Evolutionary conservation across 2,113 vertebrate species (phyloP), one percentile per base, ranked within the genome.

Genomic region (Pyrgilauda ruficollis): DNA sequence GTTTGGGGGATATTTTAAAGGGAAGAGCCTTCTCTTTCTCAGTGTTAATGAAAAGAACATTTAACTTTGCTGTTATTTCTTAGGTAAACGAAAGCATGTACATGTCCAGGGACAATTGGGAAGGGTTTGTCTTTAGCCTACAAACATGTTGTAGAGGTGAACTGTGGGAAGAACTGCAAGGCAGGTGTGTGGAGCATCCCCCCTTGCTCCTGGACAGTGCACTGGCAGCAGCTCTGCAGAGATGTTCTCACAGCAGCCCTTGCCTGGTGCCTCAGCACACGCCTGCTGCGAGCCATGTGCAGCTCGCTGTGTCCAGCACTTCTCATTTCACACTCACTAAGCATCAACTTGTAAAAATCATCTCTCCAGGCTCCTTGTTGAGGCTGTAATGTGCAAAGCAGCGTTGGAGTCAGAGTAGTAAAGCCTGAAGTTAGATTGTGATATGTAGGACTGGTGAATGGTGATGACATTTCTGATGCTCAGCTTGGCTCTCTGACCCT

Each of bases 201-300:
- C 12, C 80, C 76, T 63, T 33, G 63, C n/a, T 90, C 20, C 26
- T 3, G 6, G 63, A 1, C 9, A 28, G 12, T 7, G 1, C 0
- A 3, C 52, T 66, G 47, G 61, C 89, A 39, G 87, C 26, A 10
- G 68, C 37, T 75, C 23, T 15, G 13, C 43, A 10, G 82, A 3
- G 59, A 2, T 37, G 67, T 13, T 58, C 9, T 28, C 31, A 7
- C 73, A 35, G 68, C 7, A 8, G 0, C 28, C 58, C 20, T 5
- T 30, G 76, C 46, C 3, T 13, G n/a, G 19, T 23, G 58, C 58
- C 70, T 31, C 24, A 23, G 43, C 78, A 43, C 13, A 33, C 23
- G 5, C 78, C 43, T 12, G 47, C 86, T 63, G 79, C 18, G 68
- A 88, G 7, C 91, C 73, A 2, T 1, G 73, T 89, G 89, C n/a